Conservation (phyloP, 2,113 vertebrate species). For the Semnopithecus entellus region DNA sequence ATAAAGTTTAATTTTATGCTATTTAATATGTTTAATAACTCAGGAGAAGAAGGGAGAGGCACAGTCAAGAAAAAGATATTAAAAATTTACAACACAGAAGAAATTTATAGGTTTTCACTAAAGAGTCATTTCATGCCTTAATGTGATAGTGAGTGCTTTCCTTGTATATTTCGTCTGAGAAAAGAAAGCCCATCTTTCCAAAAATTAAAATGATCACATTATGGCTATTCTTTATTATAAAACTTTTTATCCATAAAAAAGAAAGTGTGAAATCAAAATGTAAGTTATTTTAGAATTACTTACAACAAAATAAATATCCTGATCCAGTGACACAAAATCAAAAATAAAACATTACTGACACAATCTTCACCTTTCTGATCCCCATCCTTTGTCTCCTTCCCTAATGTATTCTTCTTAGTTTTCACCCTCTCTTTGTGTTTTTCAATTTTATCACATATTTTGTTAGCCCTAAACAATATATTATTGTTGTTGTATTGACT, state of each 20-base stretch:
- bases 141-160: constrained; percentile 11
- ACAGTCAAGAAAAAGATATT: constrained; percentile 68
- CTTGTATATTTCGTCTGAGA: constrained; percentile 60
- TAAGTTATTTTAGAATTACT: constrained; percentile 25
- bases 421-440: neutral
- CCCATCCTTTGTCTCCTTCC: neutral
- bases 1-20: constrained; percentile 80
- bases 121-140: constrained; percentile 68
- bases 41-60: constrained; percentile 58
- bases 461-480: neutral
- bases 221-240: constrained; percentile 47
- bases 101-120: constrained; percentile 69
- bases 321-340: neutral
- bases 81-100: constrained; percentile 67
- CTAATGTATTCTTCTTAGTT: neutral
- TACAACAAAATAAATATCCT: constrained; percentile 49
- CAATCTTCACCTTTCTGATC: neutral
- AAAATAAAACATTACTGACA: neutral
- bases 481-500: neutral
- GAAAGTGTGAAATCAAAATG: constrained; percentile 21
- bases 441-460: neutral
- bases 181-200: constrained; percentile 50
- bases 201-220: constrained; percentile 34
- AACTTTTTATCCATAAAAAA: constrained; percentile 37
- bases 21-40: constrained; percentile 78